phyloP scores from a whole-genome alignment of 2,113 vertebrate species.

The Semnopithecus entellus region DNA sequence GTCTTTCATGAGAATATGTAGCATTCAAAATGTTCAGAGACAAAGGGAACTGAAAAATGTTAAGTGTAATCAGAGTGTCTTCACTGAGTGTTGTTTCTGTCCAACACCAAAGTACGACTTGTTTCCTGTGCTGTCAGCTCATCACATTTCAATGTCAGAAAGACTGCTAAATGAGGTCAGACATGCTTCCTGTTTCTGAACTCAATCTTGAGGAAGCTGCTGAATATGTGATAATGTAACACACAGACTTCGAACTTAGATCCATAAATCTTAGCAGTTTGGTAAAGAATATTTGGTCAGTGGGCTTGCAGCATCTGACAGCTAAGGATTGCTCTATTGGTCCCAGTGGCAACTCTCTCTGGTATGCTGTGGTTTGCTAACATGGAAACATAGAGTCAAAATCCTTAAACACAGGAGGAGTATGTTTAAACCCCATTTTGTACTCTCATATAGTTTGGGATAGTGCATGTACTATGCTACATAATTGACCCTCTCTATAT shows the following conservation, averaged over 20 bases:
- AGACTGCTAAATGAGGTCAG: conserved; percentile 20
- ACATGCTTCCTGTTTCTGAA: conserved; percentile 17
- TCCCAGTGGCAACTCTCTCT: not conserved
- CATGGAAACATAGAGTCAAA: not conserved
- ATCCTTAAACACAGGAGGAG: not conserved
- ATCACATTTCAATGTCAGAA: conserved; percentile 48
- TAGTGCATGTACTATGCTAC: not conserved
- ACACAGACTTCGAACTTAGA: not conserved
- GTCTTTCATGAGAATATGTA: not conserved
- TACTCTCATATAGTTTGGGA: not conserved
- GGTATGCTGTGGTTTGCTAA: not conserved
- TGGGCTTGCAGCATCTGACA: not conserved
- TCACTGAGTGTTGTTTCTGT: not conserved
- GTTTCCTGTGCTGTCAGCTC: conserved; percentile 54
- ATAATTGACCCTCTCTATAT: not conserved
- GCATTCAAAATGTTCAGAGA: not conserved
- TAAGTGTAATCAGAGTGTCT: not conserved
- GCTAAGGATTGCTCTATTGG: not conserved
- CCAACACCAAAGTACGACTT: not conserved
- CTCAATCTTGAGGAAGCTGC: not conserved
- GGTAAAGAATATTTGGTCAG: not conserved
- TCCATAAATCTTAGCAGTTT: not conserved
- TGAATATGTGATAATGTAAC: conserved; percentile 19
- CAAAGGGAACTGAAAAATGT: not conserved
- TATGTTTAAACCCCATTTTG: not conserved